Evolutionary conservation across 2,797 vertebrate genomes (phyloP).

Genomic region (Esox masquinongy): DNA sequence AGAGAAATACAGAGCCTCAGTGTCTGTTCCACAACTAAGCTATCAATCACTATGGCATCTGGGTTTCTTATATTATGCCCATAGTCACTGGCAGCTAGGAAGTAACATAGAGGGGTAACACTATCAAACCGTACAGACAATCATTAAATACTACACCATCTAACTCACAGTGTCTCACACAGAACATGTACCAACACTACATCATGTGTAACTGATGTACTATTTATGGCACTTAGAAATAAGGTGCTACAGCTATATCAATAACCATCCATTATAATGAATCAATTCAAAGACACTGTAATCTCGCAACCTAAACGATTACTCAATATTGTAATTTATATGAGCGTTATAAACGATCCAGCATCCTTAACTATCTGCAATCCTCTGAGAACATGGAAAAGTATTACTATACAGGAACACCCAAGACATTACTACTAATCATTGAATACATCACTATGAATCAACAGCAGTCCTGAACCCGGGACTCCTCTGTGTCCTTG

Average conservation of each 20-base stretch:
- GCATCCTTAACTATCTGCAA: background rate
- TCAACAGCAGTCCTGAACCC: conserved; percentile 9
- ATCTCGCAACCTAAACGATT: background rate
- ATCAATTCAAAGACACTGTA: background rate
- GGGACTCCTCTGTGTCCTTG: conserved; percentile 57
- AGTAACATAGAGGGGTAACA: background rate
- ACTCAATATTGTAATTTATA: background rate
- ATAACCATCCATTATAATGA: background rate
- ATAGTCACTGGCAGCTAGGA: background rate
- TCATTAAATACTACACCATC: background rate
- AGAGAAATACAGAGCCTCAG: conserved; percentile 36
- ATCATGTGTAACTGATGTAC: background rate
- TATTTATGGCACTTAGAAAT: background rate
- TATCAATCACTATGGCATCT: conserved; percentile 18
- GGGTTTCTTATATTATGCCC: conserved; percentile 12
- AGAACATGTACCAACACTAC: background rate
- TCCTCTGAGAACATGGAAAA: background rate
- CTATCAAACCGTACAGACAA: background rate
- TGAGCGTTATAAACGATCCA: background rate
- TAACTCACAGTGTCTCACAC: background rate
- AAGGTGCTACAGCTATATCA: background rate
- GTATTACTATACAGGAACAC: background rate
- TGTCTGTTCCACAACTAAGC: conserved; percentile 14
- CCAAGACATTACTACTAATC: background rate
- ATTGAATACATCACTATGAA: background rate